These are phyloP conservation scores for Nymphalis urticae DNA, from an alignment of 2,888 invertebrate species.

Conservation along the genomic window DNA sequence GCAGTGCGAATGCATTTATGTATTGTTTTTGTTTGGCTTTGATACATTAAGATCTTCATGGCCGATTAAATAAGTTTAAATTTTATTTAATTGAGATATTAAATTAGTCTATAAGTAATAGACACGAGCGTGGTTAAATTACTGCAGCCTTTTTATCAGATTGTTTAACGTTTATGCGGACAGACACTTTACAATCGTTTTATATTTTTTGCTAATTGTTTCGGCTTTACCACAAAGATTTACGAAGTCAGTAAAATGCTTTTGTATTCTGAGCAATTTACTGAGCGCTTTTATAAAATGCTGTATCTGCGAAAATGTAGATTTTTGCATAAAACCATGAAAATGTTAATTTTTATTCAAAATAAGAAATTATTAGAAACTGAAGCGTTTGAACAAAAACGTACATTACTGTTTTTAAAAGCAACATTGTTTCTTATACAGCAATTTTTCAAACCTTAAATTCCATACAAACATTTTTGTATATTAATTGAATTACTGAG, in stretches of 20 bases:
- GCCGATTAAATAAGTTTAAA: no score
- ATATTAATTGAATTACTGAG: no score
- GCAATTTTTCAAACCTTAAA: no score
- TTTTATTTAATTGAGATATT: no score
- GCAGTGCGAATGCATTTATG: no score
- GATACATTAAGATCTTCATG: no score
- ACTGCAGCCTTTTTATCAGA: neutral
- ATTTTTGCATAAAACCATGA: neutral
- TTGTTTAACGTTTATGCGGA: constrained; percentile 3
- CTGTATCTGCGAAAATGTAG: neutral
- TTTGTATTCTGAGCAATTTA: constrained; percentile 6
- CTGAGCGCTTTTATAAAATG: constrained; percentile 3
- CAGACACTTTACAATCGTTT: constrained; percentile 2
- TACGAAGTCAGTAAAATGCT: neutral
- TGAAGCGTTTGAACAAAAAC: neutral
- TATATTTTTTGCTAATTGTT: constrained; percentile 14
- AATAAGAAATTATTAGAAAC: neutral
- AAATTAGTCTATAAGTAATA: no score
- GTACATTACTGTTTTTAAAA: no score
- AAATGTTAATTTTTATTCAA: neutral
- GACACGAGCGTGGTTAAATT: neutral
- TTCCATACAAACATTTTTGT: no score
- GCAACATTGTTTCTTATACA: no score
- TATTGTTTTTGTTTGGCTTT: no score
- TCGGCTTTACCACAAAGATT: constrained; percentile 9